phyloP scores from a whole-genome alignment of 2,797 vertebrate genomes.

The Clarias platycephalus region DNA sequence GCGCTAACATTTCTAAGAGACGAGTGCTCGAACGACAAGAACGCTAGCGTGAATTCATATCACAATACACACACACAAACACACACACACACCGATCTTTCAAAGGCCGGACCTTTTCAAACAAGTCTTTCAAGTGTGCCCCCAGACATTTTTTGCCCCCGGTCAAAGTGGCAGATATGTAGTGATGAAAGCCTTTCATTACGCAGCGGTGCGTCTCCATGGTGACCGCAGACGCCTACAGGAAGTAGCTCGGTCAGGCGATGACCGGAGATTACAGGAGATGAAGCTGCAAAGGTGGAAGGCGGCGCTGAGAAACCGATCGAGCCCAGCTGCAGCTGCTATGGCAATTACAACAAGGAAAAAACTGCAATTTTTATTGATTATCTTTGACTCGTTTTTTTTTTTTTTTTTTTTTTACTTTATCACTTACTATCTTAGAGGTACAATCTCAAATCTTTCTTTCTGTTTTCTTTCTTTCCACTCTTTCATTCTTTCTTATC shows the following conservation, averaged over 20 bases:
- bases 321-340: neutral
- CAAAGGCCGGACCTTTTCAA: neutral
- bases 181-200: slow-evolving; percentile 44
- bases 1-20: neutral
- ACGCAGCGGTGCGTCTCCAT: slow-evolving; percentile 34
- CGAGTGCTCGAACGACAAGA: too few species aligned
- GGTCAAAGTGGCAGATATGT: slow-evolving; percentile 12
- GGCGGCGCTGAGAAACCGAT: neutral
- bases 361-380: neutral
- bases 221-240: slow-evolving; percentile 43
- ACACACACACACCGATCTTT: neutral
- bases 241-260: neutral
- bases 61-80: too few species aligned
- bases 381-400: too few species aligned
- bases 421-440: neutral
- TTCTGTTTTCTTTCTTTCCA: neutral
- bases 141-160: neutral
- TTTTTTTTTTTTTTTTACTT: neutral
- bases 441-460: neutral
- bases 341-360: neutral
- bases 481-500: too few species aligned
- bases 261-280: neutral
- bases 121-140: neutral
- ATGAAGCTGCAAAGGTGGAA: neutral
- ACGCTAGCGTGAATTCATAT: neutral